A percentile compares a stretch with the other conserved stretches of the same genome.
Evolutionary conservation across 2,888 invertebrate genomes (phyloP).

Genomic region (Leptopterna dolabrata): DNA sequence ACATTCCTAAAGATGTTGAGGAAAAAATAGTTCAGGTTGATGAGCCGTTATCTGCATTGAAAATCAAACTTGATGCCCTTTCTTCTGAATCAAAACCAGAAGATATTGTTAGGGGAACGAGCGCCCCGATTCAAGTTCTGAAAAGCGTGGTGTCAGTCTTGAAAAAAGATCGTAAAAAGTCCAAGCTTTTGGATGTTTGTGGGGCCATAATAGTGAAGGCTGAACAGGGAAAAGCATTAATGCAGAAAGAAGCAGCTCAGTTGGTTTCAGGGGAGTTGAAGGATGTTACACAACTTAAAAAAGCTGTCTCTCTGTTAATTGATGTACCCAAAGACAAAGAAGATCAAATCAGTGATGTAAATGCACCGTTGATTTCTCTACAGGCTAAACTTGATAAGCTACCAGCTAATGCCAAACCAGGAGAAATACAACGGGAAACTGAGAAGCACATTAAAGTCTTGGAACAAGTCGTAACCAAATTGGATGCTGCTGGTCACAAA

Average conservation of each 20-base stretch:
- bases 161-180: background rate
- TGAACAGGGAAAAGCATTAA: conserved; percentile 1
- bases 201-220: background rate
- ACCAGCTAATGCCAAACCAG: background rate
- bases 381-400: conserved; percentile 12
- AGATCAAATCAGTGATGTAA: background rate
- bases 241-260: conserved; percentile 2
- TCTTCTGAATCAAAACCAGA: background rate
- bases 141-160: background rate
- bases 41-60: background rate
- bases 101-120: conserved; percentile 17
- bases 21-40: background rate
- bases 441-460: background rate
- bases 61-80: conserved; percentile 1
- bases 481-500: background rate
- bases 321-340: conserved; percentile 15
- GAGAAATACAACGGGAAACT: background rate
- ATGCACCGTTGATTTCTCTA: background rate
- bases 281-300: conserved; percentile 5
- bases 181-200: conserved; percentile 4
- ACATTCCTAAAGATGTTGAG: background rate
- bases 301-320: conserved; percentile 1
- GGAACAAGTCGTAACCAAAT: background rate
- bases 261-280: conserved; percentile 13
- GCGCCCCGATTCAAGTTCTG: background rate